phyloP scores from a whole-genome alignment of 2,113 vertebrate genomes.

The Mobula hypostoma region DNA sequence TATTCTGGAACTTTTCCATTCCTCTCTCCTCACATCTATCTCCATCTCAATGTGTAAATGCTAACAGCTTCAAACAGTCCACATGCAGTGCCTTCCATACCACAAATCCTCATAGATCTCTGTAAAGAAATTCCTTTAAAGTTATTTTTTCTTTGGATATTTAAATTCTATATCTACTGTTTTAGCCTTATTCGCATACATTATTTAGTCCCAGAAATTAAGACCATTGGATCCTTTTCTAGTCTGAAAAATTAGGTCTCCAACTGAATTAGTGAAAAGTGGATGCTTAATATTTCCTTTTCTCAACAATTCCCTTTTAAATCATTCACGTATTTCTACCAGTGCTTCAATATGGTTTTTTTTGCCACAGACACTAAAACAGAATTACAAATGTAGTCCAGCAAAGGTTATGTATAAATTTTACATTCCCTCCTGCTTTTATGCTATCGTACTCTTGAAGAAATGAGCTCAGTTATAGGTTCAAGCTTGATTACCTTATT shows the following conservation, averaged over 20 bases:
- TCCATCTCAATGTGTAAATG: not conserved
- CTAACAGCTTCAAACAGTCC: not conserved
- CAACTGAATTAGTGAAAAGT: not conserved
- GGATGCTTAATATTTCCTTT: not conserved
- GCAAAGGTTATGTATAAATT: not conserved
- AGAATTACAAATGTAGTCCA: not conserved
- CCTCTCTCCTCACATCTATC: not conserved
- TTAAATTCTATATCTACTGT: not conserved
- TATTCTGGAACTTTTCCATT: not conserved
- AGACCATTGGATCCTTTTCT: not conserved
- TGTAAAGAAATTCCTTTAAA: not conserved
- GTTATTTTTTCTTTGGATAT: not conserved
- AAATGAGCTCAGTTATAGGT: not conserved
- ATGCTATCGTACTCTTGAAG: not conserved
- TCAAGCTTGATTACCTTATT: not conserved
- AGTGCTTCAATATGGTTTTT: not conserved
- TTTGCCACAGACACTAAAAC: not conserved
- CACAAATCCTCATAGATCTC: not conserved
- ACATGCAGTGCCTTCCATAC: not conserved
- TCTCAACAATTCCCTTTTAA: not conserved
- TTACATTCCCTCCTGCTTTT: not conserved
- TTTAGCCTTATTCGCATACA: not conserved
- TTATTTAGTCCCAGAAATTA: not conserved
- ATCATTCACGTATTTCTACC: not conserved
- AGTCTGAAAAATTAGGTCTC: not conserved